Conservation (phyloP, 2,888 invertebrate genomes). For the Lasioglossum oenotherae region DNA sequence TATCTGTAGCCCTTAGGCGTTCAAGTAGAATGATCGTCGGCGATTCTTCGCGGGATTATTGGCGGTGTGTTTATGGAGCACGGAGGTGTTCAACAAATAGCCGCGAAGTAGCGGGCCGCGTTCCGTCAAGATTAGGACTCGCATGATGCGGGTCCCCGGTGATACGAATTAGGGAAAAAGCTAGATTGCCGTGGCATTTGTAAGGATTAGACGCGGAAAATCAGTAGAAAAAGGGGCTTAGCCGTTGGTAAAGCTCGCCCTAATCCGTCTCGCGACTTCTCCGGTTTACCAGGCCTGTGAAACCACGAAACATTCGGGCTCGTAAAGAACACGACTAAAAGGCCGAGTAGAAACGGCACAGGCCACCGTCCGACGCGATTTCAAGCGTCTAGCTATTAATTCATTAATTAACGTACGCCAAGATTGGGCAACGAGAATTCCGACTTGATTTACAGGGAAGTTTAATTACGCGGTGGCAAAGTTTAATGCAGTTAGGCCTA, state of each 20-base stretch:
- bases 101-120: constrained; percentile 62
- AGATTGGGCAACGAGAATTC: constrained; percentile 59
- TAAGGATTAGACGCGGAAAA: constrained; percentile 77
- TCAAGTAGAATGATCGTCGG: background rate
- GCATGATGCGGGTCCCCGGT: constrained; percentile 76
- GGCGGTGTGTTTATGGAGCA: constrained; percentile 63
- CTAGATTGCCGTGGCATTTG: constrained; percentile 75
- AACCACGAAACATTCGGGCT: constrained; percentile 3
- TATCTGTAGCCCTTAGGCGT: background rate
- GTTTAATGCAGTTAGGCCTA: constrained; percentile 81
- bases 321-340: background rate
- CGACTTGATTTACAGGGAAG: constrained; percentile 69
- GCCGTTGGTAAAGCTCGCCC: constrained; percentile 58
- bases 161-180: constrained; percentile 77
- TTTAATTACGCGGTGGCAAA: constrained; percentile 82
- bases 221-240: constrained; percentile 64
- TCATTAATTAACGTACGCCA: constrained; percentile 44
- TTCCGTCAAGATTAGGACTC: constrained; percentile 77
- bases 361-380: background rate
- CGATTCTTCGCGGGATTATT: constrained; percentile 19
- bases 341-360: background rate
- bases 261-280: constrained; percentile 57
- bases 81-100: constrained; percentile 57
- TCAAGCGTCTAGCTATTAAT: constrained; percentile 43
- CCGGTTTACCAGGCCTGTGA: constrained; percentile 2